A percentile compares a stretch with the other conserved stretches of the same genome.
Conservation (phyloP, 1,140 invertebrate species). For the Eriocheir sinensis region DNA sequence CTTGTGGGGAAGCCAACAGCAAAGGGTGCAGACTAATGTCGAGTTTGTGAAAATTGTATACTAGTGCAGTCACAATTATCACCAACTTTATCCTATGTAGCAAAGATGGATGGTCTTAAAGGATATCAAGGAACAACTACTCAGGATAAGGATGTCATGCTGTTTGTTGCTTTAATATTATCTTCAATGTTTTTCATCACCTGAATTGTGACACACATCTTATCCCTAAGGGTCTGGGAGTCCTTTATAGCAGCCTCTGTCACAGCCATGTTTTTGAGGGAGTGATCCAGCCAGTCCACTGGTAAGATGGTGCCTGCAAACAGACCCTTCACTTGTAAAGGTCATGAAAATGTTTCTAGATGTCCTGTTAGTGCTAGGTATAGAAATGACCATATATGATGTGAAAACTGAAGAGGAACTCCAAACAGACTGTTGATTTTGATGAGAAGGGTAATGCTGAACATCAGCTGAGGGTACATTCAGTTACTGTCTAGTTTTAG, state of each 20-base stretch:
- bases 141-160: not conserved
- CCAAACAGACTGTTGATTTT: no score
- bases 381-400: no score
- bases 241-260: slow-evolving; percentile 62
- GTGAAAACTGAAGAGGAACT: no score
- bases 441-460: not conserved
- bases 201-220: slow-evolving; percentile 73
- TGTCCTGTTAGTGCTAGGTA: no score
- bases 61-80: no score
- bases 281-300: slow-evolving; percentile 72
- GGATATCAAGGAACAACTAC: no score
- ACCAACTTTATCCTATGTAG: no score
- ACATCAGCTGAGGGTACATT: not conserved
- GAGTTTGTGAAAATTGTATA: not conserved
- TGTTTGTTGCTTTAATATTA: not conserved
- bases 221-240: slow-evolving; percentile 66
- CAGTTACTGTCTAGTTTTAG: not conserved
- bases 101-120: no score
- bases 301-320: slow-evolving; percentile 59
- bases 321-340: not conserved
- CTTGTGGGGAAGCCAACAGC: no score
- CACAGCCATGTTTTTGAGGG: slow-evolving; percentile 62
- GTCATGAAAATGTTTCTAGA: no score
- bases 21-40: not conserved
- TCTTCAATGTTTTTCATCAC: slow-evolving; percentile 4